Evolutionary conservation across 2,888 invertebrate genomes (phyloP), one percentile per base, ranked within the genome.

Genomic region (Hedychridium roseum): DNA sequence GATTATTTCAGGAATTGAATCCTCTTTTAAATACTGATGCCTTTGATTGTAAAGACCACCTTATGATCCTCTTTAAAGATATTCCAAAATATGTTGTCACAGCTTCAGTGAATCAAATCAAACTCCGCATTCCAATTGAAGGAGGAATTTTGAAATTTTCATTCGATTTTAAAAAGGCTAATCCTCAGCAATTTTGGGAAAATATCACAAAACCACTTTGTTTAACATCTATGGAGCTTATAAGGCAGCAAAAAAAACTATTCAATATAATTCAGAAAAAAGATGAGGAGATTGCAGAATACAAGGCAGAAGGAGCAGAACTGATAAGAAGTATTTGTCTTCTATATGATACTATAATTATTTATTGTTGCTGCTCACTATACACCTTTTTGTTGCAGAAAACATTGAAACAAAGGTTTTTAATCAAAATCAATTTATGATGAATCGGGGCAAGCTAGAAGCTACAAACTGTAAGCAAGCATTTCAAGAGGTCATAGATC

Each of bases 231-330:
- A 57, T 43, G 20, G 70, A 74, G 48, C 32, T 76, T 3, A 27
- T 54, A 7, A 45, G 60, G 2, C 66, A 64, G 45, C 63, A 72
- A 12, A 43, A 61, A 4, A 44, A 60, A 27, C 49, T 78, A 30
- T 32, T 70, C 30, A 57, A 71, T 43, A 53, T 75, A 12, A 42
- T 77, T 3, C 67, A 61, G 16, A 68, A 39, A n/a, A 78, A 78
- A 34, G 77, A 78, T 41, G 52, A 57, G 15, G 78, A 77, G 57
- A 76, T 78, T 47, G 43, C 47, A 1, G 78, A 76, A 28, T 77
- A 78, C 20, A 74, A 67, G 61, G 64, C 70, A 5, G 65, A 66
- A 50, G 78, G 75, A 9, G 71, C 68, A 15, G 46, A 70, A 51
- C 51, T 77, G 34, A 57, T 69, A 30, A 62, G 73, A 61, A 70